Evolutionary conservation across 2,113 vertebrate species (phyloP), one percentile per base, ranked within the genome.

Genomic region (Cavia porcellus): DNA sequence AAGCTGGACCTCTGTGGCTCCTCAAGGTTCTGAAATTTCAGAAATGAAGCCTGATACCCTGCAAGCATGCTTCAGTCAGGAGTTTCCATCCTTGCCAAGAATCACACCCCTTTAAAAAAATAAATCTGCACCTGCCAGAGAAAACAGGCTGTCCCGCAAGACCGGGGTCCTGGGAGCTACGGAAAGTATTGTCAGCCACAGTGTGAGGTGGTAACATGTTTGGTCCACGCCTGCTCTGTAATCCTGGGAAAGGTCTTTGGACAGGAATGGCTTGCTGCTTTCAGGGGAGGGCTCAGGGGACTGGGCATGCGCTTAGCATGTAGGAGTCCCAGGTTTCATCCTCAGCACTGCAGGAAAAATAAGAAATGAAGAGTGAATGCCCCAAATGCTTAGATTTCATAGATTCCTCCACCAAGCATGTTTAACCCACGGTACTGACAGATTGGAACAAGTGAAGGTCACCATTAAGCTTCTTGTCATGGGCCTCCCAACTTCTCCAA

Each of bases 1-100:
- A 90, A 91, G 95, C 94, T 96, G 97, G 89, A 97, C 93, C 97
- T 98, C 72, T 62, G 64, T 90, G 77, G 94, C 90, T 96, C 89
- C 92, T 96, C 92, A 91, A 90, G 89, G 97, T 96, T 90, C 97
- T 96, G 83, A 97, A 94, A 66, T 97, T 98, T 98, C 96, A 98
- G 96, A 97, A 85, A 84, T 93, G 95, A 98, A 97, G 95, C 94
- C 80, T 68, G 96, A 97, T 94, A 95, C 87, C 88, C 96, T 96
- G 96, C 94, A 97, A 97, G 97, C 95, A 95, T 70, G 24, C 94
- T 93, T 93, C 97, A 97, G 96, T 80, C 95, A 81, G 94, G 84
- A n/a, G 38, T 85, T 81, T 94, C 86, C 95, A 96, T 93, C 94
- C 84, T 87, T 97, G 86, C 96, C 84, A 95, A 97, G 96, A 79